Evolutionary conservation across 1,140 invertebrate genomes (phyloP).

Genomic region (Ctenoplectra terminalis): DNA sequence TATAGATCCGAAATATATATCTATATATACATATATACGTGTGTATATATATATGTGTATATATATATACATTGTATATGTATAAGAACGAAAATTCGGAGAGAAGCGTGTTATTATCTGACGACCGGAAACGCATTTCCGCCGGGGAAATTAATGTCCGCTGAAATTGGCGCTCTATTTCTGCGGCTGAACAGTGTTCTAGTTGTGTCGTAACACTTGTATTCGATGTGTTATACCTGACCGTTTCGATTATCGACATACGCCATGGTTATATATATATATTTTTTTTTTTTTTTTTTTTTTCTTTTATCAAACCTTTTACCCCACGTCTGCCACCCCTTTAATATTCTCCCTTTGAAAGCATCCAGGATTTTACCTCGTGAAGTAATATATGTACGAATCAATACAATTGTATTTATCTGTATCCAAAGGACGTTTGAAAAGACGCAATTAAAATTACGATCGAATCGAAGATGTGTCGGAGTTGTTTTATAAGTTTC

Average conservation of each 20-base stretch:
- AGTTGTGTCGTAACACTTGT: background rate
- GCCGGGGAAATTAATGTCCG: slow-evolving; percentile 46
- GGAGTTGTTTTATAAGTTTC: no score
- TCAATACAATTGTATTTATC: slow-evolving; percentile 24
- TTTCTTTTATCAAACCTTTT: slow-evolving; percentile 57
- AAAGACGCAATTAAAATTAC: background rate
- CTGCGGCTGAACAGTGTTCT: background rate
- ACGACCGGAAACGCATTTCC: slow-evolving; percentile 76
- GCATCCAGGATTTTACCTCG: slow-evolving; percentile 40
- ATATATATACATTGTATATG: slow-evolving; percentile 67
- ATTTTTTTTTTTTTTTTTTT: slow-evolving; percentile 42
- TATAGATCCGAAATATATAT: slow-evolving; percentile 65
- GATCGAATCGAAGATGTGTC: background rate
- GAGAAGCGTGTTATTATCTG: slow-evolving; percentile 64
- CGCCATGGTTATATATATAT: background rate
- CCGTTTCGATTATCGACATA: background rate
- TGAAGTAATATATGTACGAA: slow-evolving; percentile 35
- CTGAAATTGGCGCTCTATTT: background rate
- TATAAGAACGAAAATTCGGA: slow-evolving; percentile 77
- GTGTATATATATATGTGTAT: slow-evolving; percentile 18
- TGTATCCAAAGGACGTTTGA: slow-evolving; percentile 24
- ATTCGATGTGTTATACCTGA: background rate
- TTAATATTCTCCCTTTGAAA: slow-evolving; percentile 20
- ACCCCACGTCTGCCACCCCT: slow-evolving; percentile 30
- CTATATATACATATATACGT: slow-evolving; percentile 19